Evolutionary conservation across 1,140 invertebrate species (phyloP), one percentile per base, ranked within the genome.

Genomic region (Drosophila biarmipes): DNA sequence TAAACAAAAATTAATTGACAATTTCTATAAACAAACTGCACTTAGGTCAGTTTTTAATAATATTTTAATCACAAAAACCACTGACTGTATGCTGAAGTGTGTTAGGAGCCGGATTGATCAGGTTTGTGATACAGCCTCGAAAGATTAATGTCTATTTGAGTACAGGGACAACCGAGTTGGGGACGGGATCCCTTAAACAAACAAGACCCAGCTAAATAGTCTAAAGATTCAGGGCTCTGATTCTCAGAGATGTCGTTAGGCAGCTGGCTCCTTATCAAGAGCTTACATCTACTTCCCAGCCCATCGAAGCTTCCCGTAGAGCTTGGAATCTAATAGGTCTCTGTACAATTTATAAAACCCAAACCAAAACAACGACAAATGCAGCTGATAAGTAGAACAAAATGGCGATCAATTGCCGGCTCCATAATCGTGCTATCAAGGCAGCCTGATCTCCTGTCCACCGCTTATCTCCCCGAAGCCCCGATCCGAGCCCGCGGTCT

Each of bases 381-480:
- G 45, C 27, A 58, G 29, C 72, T 75, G 72, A 76, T 76, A 76
- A 58, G n/a, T 57, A 55, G 37, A 80, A 87, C 84, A 86, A 86
- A 86, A 86, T 86, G 82, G 82, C 82, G 69, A n/a, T 67, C 29
- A n/a, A 34, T 66, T 51, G 61, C 37, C 51, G 49, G 66, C 63
- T 55, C 29, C 15, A 64, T 67, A 10, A 66, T 67, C 40, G 17
- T 35, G 34, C 42, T 75, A 75, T 75, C 73, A 75, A 74, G 58
- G 59, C 72, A 64, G 46, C 59, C 61, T 87, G 81, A 86, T 85
- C 81, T 78, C 59, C 29, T 63, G 68, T 78, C 62, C 62, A 74
- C 48, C 69, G 34, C 51, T 77, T 85, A 77, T 80, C 73, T 27
- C 24, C 49, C 29, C 35, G 29, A 51, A 42, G 34, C 49, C 43